Conservation (phyloP, 2,797 vertebrate species). For the Neomorphus geoffroyi region DNA sequence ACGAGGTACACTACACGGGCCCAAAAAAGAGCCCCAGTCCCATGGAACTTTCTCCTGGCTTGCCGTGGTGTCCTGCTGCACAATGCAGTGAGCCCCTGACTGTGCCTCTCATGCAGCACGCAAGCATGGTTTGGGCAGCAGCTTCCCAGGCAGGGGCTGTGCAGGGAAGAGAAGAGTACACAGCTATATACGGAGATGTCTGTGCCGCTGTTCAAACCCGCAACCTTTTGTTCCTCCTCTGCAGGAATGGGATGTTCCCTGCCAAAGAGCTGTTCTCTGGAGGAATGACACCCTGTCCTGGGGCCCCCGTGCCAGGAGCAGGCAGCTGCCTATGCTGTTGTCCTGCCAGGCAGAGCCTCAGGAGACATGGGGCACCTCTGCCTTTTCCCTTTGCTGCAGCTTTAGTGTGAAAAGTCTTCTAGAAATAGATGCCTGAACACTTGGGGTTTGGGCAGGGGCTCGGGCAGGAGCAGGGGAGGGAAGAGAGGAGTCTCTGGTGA, state of each 20-base stretch:
- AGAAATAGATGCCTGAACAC: neutral
- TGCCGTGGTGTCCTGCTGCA: accelerated
- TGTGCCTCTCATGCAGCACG: accelerated
- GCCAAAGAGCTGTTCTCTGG: neutral
- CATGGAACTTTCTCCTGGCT: neutral
- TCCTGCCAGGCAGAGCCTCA: neutral
- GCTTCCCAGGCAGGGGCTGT: neutral
- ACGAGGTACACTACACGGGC: accelerated
- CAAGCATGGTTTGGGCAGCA: accelerated
- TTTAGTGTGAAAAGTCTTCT: neutral
- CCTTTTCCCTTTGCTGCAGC: neutral
- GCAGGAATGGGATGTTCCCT: neutral
- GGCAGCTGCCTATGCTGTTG: neutral
- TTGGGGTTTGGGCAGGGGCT: neutral
- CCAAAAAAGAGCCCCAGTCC: neutral
- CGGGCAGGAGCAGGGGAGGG: neutral
- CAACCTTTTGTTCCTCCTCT: neutral
- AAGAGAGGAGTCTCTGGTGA: neutral
- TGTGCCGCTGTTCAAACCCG: neutral
- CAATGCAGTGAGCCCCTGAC: accelerated
- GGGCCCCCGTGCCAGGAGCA: neutral
- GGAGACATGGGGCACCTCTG: neutral
- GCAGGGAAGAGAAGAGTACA: neutral
- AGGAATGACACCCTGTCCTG: neutral
- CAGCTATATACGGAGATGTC: neutral